Base-by-base conservation (phyloP, 2,888 invertebrate species). In the Thumatha senex region DNA sequence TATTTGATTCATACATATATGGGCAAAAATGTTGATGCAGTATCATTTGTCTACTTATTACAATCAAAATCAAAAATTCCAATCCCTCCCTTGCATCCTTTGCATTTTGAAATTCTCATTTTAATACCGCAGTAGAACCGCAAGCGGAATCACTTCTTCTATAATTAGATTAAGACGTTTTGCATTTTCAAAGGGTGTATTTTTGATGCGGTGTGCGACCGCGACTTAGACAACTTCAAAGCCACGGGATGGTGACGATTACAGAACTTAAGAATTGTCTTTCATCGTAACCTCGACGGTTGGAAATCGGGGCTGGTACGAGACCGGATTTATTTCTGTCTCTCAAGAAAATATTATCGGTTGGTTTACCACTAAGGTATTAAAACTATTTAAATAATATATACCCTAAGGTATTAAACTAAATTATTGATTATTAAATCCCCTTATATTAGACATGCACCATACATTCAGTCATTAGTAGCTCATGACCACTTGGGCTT, bases 191-290 rank as follows among this genome's bases (percentile, higher is more conserved):
- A 68, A 65, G 71, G 63, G 68, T 65, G 61, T 78, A 76, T 78
- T 78, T 77, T 80, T 78, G 78, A 71, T 74, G 74, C 74, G 77
- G 76, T 59, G 58, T 47, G 63, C 66, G 67, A 77, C 80, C 78
- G 58, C 80, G 71, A 71, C 76, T 77, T 70, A 74, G 61, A 63
- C 56, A 59, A 77, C 65, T 74, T 71, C 63, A 67, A 74, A 75
- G 72, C 68, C 64, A 57, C 46, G 51, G 56, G 59, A 64, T 56
- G 54, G 60, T 70, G 70, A 71, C 67, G 77, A 75, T 76, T 24
- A 24, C 18, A 2, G 77, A 76, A 77, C 76, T 77, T 74, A 72
- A 78, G 76, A 78, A 67, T 78, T 78, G 46, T 59, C 54, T 63
- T 60, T 61, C 56, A 47, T 56, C 59, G 67, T 61, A 66, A 67